phyloP scores from a whole-genome alignment of 2,888 invertebrate species.

The Chloroclystis v-ata region DNA sequence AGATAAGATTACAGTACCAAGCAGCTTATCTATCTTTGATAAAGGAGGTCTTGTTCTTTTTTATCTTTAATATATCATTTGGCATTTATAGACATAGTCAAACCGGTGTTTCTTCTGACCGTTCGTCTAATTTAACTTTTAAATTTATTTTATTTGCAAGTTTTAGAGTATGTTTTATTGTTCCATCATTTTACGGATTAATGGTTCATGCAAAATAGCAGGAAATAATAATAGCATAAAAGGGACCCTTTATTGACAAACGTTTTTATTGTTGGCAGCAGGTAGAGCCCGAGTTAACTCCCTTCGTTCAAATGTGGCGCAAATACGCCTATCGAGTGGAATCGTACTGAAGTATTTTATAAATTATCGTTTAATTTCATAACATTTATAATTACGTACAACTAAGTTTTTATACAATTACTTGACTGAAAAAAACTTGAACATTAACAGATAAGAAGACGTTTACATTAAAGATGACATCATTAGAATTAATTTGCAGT shows the following conservation, averaged over 20 bases:
- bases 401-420: too few relatives aligned
- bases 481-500: slow-evolving; percentile 27
- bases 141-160: neutral
- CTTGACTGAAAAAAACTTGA: too few relatives aligned
- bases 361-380: too few relatives aligned
- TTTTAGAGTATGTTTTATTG: neutral
- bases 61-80: slow-evolving; percentile 2
- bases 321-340: slow-evolving; percentile 47
- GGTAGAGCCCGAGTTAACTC: slow-evolving; percentile 64
- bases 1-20: slow-evolving; percentile 65
- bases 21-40: slow-evolving; percentile 39
- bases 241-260: slow-evolving; percentile 56
- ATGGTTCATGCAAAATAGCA: slow-evolving; percentile 8
- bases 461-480: slow-evolving; percentile 23
- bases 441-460: too few relatives aligned
- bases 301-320: slow-evolving; percentile 41
- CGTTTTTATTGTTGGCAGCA: slow-evolving; percentile 62
- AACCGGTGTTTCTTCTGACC: neutral
- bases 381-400: too few relatives aligned
- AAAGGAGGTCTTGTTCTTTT: slow-evolving; percentile 31
- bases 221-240: slow-evolving; percentile 33
- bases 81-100: neutral
- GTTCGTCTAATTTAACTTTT: neutral
- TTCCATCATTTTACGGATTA: neutral
- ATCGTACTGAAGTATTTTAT: slow-evolving; percentile 15